Conservation (phyloP, 2,113 vertebrate genomes). For the Apus apus region DNA sequence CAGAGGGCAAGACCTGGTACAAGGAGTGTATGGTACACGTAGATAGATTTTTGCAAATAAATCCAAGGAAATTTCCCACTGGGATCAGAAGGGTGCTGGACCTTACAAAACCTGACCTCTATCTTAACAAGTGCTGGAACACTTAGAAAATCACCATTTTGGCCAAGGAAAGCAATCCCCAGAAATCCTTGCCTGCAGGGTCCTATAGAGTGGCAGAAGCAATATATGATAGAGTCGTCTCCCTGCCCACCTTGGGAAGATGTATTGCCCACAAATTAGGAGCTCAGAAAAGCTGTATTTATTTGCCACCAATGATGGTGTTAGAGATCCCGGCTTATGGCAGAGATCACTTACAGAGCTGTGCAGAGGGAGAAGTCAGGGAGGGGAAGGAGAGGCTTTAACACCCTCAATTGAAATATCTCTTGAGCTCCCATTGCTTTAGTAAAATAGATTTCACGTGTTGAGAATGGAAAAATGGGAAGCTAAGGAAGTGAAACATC, state of each 20-base stretch:
- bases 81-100: neutral
- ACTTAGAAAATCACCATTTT: neutral
- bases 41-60: neutral
- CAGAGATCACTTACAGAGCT: neutral
- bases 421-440: neutral
- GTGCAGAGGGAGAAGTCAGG: neutral
- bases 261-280: neutral
- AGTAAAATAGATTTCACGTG: neutral
- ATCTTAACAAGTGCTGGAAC: neutral
- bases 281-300: neutral
- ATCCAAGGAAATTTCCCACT: neutral
- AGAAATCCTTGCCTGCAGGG: neutral
- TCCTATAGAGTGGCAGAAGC: neutral
- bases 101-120: neutral
- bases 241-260: neutral
- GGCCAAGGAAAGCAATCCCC: neutral
- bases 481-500: neutral
- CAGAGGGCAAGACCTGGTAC: neutral
- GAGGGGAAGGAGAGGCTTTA: neutral
- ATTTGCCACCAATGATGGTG: neutral
- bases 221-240: neutral
- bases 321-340: neutral
- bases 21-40: accelerated
- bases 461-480: constrained; percentile 1
- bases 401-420: neutral